These are phyloP conservation scores for Meriones psammophilus DNA, from an alignment of 2,797 vertebrate genomes.

Conservation along the genomic window DNA sequence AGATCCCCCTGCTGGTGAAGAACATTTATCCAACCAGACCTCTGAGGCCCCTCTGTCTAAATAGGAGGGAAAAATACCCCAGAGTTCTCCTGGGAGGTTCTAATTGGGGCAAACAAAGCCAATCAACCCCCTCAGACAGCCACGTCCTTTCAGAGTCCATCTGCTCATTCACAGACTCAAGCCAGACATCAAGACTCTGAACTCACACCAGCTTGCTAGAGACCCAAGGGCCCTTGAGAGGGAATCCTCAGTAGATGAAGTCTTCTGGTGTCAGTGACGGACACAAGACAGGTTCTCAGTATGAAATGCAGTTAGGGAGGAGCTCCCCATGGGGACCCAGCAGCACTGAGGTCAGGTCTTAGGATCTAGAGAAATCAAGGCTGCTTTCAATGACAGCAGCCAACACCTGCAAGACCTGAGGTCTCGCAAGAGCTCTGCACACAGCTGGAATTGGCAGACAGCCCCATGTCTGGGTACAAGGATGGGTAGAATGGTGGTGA, in stretches of 20 bases:
- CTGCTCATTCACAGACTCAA: background rate
- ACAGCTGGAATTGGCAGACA: background rate
- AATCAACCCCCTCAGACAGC: background rate
- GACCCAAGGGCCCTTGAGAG: background rate
- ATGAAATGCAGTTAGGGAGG: background rate
- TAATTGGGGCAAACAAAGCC: background rate
- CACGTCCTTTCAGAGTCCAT: background rate
- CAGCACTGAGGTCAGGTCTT: background rate
- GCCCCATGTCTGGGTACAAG: background rate
- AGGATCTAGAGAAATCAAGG: background rate
- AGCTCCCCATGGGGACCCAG: background rate
- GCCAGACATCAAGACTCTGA: background rate
- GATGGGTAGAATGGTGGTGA: background rate
- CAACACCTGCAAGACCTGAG: background rate
- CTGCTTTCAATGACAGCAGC: rapidly evolving
- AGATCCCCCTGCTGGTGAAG: background rate
- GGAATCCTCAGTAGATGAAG: background rate
- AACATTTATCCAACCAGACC: background rate
- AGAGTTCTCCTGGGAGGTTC: background rate
- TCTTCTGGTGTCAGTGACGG: background rate
- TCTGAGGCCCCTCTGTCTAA: background rate
- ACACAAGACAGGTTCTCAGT: background rate
- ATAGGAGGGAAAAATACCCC: background rate
- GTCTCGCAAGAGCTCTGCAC: background rate
- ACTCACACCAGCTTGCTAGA: background rate